Evolutionary conservation across 2,113 vertebrate species (phyloP), one percentile per base, ranked within the genome.

Genomic region (Ia io): DNA sequence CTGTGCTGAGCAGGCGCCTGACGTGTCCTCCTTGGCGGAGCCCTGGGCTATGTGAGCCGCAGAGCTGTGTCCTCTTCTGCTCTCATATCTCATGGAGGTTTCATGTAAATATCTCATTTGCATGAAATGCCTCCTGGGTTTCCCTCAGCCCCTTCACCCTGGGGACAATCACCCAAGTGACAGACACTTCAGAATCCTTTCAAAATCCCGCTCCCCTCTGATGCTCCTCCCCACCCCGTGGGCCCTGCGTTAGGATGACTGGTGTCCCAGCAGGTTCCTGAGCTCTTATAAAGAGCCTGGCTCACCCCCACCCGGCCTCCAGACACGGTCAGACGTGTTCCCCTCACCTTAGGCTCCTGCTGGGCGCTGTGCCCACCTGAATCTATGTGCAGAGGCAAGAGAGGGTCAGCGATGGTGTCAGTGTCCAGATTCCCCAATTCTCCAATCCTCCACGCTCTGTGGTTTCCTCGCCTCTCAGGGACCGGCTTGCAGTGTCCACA

Each of bases 371-470:
- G n/a, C 37, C n/a, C 22, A 10, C 40, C 49, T 32, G 22, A 14
- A 23, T 86, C 56, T 35, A 3, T 22, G 65, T n/a, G 17, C 56
- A 80, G 44, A 40, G 5, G 22, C 23, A 40, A 25, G 86, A 84
- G 61, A 65, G 25, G 49, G 25, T 49, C 67, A 76, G 59, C 32
- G 49, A 49, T 14, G 10, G 44, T 28, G 6, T 35, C 49, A 11
- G 4, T n/a, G 23, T 23, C 28, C 25, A 5, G n/a, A 0, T 5
- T 3, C 37, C n/a, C 28, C 6, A 16, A 3, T 14, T 44, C 30
- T 53, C 51, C 51, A 53, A 53, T 22, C 51, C 51, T 14, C 80
- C 40, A 49, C 25, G 18, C 16, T 32, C 47, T 89, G 44, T 30
- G 9, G 37, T 30, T 65, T 23, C 32, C 14, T 16, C 40, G 25